Evolutionary conservation across 2,113 vertebrate species (phyloP), one percentile per base, ranked within the genome.

Genomic region (Tursiops truncatus): DNA sequence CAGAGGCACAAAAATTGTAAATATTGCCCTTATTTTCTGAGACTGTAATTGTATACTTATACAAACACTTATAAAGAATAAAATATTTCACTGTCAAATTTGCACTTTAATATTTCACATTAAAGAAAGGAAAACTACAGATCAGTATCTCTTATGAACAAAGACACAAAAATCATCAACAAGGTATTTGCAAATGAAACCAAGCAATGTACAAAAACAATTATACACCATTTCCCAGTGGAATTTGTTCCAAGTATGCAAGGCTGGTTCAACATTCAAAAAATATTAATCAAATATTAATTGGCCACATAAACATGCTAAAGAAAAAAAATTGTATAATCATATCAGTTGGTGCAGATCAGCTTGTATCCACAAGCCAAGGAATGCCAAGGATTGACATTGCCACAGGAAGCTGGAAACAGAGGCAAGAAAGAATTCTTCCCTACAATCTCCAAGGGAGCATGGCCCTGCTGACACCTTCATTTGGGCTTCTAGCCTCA

Each of bases 381-480:
- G 33, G 65, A 31, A 56, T 2, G 8, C 15, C 68, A 63, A 33
- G 3, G 56, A 44, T 11, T 50, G 8, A 9, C 23, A 73, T 33
- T 58, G 50, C 26, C 67, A 56, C 25, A 5, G 10, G 11, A 20
- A 86, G n/a, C 11, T 56, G 26, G 50, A 73, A 71, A 50, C 20
- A n/a, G 50, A 71, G 11, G 41, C 53, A 31, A 73, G 67, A 41
- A 60, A 1, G 23, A 20, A 71, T 26, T 73, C 21, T 50, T 41
- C 20, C 67, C 25, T 41, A 47, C 65, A 92, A 28, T 20, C 17
- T 28, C 3, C 11, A 2, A 20, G 44, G 31, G 33, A 81, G 14
- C 0, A 1, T 0, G 0, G 38, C 23, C 20, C 23, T 31, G 8
- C 50, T 21, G 25, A 47, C 38, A 38, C 47, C 36, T 60, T 82